Evolutionary conservation across 2,888 invertebrate genomes (phyloP).

Genomic region (Scaptodrosophila latifasciaeformis): DNA sequence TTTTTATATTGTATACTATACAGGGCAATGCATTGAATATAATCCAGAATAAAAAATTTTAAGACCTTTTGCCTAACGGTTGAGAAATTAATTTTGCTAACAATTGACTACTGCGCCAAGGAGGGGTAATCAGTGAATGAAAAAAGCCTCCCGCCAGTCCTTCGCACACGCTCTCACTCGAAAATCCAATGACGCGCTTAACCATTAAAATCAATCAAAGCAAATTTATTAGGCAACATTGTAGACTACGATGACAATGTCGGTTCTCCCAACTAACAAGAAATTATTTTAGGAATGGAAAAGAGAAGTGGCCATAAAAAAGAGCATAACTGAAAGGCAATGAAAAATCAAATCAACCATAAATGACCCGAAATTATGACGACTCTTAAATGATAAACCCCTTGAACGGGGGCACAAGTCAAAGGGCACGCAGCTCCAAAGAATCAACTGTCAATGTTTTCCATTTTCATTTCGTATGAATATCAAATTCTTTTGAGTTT

Average conservation of each 20-base stretch:
- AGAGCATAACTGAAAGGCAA: slow-evolving; percentile 33
- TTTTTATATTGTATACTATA: slow-evolving; percentile 45
- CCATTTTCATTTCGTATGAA: slow-evolving; percentile 3
- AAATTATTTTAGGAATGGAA: slow-evolving; percentile 58
- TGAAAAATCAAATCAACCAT: slow-evolving; percentile 63
- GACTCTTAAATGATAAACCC: slow-evolving; percentile 55
- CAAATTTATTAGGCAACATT: slow-evolving; percentile 70
- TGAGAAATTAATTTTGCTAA: slow-evolving; percentile 68
- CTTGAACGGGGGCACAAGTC: slow-evolving; percentile 31
- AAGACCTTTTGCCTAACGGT: slow-evolving; percentile 60
- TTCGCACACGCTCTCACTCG: slow-evolving; percentile 47
- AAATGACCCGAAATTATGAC: slow-evolving; percentile 58
- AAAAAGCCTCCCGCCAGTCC: slow-evolving; percentile 26
- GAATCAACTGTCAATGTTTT: too few relatives aligned
- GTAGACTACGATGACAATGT: slow-evolving; percentile 41
- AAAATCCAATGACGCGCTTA: slow-evolving; percentile 70
- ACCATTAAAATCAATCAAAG: slow-evolving; percentile 73
- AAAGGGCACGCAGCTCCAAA: neutral
- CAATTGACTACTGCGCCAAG: slow-evolving; percentile 39
- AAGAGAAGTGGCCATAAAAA: slow-evolving; percentile 54
- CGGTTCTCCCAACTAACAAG: neutral
- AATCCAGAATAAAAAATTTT: slow-evolving; percentile 55
- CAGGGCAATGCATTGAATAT: slow-evolving; percentile 46
- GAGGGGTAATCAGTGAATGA: slow-evolving; percentile 7
- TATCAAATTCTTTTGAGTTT: too few relatives aligned